Percentiles rank a stretch among this genome's conserved stretches.
These are phyloP conservation scores for Drosophila mayri DNA, from an alignment of 1,140 invertebrate genomes.

Conservation along the genomic window DNA sequence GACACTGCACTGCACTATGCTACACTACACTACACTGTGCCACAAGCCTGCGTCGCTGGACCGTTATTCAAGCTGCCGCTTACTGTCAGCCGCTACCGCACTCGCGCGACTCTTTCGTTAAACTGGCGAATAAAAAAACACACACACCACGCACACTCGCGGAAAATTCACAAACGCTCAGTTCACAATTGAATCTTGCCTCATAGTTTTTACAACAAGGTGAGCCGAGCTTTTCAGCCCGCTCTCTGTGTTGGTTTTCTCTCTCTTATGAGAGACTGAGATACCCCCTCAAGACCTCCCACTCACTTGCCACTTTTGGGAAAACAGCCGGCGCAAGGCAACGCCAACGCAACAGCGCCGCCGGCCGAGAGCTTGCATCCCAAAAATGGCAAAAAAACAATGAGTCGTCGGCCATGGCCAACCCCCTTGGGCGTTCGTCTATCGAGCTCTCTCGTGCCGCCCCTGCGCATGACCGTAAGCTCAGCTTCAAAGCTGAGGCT, in stretches of 20 bases:
- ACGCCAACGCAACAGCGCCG: slow-evolving; percentile 71
- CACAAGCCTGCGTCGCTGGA: slow-evolving; percentile 13
- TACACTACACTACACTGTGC: slow-evolving; percentile 42
- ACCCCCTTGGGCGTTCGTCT: slow-evolving; percentile 31
- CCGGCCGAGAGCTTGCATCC: slow-evolving; percentile 62
- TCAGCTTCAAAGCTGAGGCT: slow-evolving; percentile 42
- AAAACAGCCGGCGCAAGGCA: slow-evolving; percentile 51
- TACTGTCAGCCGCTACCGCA: slow-evolving; percentile 59
- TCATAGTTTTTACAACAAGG: slow-evolving; percentile 36
- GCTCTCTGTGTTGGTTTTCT: slow-evolving; percentile 18
- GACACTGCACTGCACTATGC: slow-evolving; percentile 38
- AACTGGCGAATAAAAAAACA: slow-evolving; percentile 66
- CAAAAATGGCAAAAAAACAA: slow-evolving; percentile 70
- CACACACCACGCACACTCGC: slow-evolving; percentile 28
- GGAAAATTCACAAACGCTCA: slow-evolving; percentile 35
- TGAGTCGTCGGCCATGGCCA: slow-evolving; percentile 39
- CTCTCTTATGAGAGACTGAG: background rate
- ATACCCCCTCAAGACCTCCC: background rate
- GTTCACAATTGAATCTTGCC: slow-evolving; percentile 67
- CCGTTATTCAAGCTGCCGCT: slow-evolving; percentile 7
- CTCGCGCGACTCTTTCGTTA: slow-evolving; percentile 66
- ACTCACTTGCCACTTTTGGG: slow-evolving; percentile 38
- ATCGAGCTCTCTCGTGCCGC: slow-evolving; percentile 6
- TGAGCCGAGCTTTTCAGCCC: slow-evolving; percentile 43
- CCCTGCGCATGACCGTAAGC: slow-evolving; percentile 49